Percentiles rank a stretch among this genome's conserved stretches.
phyloP scores from a whole-genome alignment of 1,140 invertebrate genomes.

The Drosophila rhopaloa region DNA sequence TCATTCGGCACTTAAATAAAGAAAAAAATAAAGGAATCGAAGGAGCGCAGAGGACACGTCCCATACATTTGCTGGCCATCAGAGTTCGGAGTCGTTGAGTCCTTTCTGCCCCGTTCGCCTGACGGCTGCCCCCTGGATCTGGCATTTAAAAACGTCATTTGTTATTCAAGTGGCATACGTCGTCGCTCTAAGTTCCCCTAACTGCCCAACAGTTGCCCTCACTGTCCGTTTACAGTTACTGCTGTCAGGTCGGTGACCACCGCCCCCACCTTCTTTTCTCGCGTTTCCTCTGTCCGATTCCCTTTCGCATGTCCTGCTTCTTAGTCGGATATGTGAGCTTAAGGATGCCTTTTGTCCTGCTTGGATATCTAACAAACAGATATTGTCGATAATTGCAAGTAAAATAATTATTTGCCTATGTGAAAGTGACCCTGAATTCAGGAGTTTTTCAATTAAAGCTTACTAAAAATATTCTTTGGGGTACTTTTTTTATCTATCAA shows the following conservation, averaged over 20 bases:
- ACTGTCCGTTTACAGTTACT: constrained; percentile 65
- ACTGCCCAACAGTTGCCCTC: constrained; percentile 58
- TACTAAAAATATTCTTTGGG: background rate
- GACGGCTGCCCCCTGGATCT: constrained; percentile 37
- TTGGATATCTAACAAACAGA: no score
- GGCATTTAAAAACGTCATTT: constrained; percentile 81
- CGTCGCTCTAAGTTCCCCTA: constrained; percentile 77
- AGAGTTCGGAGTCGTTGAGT: constrained; percentile 36
- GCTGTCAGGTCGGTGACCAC: constrained; percentile 13
- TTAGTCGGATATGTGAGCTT: background rate
- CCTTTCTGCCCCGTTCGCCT: constrained; percentile 13
- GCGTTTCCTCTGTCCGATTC: constrained; percentile 7
- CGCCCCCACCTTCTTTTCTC: constrained; percentile 2
- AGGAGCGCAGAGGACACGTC: constrained; percentile 57
- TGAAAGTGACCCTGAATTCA: background rate
- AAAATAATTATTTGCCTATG: no score
- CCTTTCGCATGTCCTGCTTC: constrained; percentile 12
- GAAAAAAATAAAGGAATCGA: constrained; percentile 28
- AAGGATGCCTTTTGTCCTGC: background rate
- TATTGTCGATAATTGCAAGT: background rate
- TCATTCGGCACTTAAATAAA: constrained; percentile 28
- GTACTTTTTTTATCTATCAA: no score
- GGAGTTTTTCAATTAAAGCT: no score
- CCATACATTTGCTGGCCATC: constrained; percentile 75
- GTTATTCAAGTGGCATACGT: constrained; percentile 83